Conservation (phyloP, 2,888 invertebrate genomes). For the Gandaritis pyraliata region DNA sequence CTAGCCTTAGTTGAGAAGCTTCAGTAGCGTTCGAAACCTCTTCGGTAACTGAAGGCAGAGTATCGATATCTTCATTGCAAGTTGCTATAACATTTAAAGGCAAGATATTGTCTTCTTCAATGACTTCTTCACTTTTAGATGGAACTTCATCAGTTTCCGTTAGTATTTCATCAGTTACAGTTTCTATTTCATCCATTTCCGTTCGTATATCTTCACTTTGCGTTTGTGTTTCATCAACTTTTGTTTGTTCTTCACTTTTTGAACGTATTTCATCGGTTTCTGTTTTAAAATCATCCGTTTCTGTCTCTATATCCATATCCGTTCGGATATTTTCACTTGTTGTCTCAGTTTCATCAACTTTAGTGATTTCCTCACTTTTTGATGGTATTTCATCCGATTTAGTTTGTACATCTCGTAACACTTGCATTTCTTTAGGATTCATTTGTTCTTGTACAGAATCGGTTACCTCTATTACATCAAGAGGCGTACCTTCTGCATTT, state of each 20-base stretch:
- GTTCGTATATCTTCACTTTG: constrained; percentile 27
- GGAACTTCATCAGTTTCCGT: constrained; percentile 26
- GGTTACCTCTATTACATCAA: constrained; percentile 52
- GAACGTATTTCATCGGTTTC: constrained; percentile 29
- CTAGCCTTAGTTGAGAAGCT: constrained; percentile 36
- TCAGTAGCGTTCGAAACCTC: constrained; percentile 38
- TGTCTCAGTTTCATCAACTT: constrained; percentile 25
- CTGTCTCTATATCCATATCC: constrained; percentile 27
- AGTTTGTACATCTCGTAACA: constrained; percentile 17
- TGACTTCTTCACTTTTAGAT: constrained; percentile 30
- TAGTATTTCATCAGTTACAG: constrained; percentile 29
- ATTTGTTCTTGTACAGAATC: constrained; percentile 43
- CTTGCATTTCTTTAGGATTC: constrained; percentile 17
- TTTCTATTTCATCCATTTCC: constrained; percentile 18
- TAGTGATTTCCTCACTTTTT: constrained; percentile 30
- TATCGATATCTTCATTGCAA: constrained; percentile 42
- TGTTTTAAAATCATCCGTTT: constrained; percentile 31
- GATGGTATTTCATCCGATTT: constrained; percentile 23
- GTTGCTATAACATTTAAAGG: constrained; percentile 46
- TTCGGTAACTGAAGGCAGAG: constrained; percentile 38
- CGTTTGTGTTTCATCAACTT: constrained; percentile 30
- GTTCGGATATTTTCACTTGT: constrained; percentile 28
- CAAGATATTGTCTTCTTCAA: constrained; percentile 51
- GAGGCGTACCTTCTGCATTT: constrained; percentile 46
- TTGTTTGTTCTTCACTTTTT: constrained; percentile 28